phyloP scores from a whole-genome alignment of 2,113 vertebrate species.

The Sprattus sprattus region DNA sequence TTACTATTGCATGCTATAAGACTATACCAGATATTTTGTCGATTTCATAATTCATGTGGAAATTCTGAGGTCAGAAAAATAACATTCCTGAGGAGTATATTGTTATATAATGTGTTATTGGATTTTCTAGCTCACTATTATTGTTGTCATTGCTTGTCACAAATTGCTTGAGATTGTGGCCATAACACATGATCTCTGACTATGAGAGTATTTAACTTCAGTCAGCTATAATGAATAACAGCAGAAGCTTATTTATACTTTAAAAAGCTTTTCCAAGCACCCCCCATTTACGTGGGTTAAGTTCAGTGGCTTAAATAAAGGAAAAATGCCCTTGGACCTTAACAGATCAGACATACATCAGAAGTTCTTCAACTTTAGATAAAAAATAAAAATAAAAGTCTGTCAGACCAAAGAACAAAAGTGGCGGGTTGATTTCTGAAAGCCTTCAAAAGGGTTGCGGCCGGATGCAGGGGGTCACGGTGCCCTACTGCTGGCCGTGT shows the following conservation, averaged over 20 bases:
- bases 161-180: not conserved
- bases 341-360: not conserved
- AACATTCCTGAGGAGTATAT: too few relatives aligned
- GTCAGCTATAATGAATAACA: not conserved
- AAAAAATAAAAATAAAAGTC: not conserved
- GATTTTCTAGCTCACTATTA: too few relatives aligned
- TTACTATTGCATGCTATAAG: too few relatives aligned
- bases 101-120: too few relatives aligned
- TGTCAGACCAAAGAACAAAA: constrained; percentile 2
- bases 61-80: too few relatives aligned
- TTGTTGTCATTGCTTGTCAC: too few relatives aligned
- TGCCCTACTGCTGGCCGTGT: not conserved
- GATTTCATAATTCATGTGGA: too few relatives aligned
- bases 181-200: not conserved
- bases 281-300: not conserved
- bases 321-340: not conserved
- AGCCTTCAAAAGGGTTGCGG: not conserved
- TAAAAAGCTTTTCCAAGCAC: not conserved
- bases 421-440: not conserved
- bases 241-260: not conserved
- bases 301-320: not conserved
- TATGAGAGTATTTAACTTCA: not conserved
- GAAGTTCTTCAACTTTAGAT: constrained; percentile 7
- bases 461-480: not conserved
- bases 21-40: too few relatives aligned